phyloP scores from a whole-genome alignment of 2,113 vertebrate species.

The Chionomys nivalis region DNA sequence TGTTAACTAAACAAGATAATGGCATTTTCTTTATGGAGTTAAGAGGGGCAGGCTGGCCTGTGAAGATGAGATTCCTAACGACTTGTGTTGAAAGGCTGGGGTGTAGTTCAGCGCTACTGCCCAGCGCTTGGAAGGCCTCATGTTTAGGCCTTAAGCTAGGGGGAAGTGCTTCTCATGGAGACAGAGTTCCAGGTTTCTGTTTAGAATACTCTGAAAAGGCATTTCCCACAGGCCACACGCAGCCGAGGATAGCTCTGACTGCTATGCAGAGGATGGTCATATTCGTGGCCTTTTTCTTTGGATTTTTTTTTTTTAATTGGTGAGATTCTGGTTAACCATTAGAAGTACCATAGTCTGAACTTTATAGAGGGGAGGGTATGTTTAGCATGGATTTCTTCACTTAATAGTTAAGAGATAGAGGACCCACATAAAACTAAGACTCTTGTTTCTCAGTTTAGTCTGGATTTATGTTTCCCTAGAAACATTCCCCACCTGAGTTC shows the following conservation, averaged over 20 bases:
- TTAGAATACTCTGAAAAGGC: neutral
- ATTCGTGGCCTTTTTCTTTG: neutral
- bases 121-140: neutral
- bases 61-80: slow-evolving; percentile 22
- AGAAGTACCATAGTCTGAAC: neutral
- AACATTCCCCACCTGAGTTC: neutral
- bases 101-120: neutral
- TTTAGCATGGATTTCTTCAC: slow-evolving; percentile 2
- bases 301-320: neutral
- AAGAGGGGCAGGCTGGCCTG: neutral
- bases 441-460: slow-evolving; percentile 19
- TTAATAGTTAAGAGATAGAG: slow-evolving; percentile 27
- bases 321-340: neutral
- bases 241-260: neutral
- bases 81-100: neutral
- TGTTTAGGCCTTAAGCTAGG: neutral
- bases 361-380: neutral
- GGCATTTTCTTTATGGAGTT: slow-evolving; percentile 25
- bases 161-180: neutral
- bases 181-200: neutral
- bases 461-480: slow-evolving; percentile 41
- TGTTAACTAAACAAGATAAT: neutral
- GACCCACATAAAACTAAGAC: neutral
- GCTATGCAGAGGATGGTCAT: neutral
- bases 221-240: neutral